Conservation (phyloP, 2,113 vertebrate genomes). For the Ageneiosus marmoratus region DNA sequence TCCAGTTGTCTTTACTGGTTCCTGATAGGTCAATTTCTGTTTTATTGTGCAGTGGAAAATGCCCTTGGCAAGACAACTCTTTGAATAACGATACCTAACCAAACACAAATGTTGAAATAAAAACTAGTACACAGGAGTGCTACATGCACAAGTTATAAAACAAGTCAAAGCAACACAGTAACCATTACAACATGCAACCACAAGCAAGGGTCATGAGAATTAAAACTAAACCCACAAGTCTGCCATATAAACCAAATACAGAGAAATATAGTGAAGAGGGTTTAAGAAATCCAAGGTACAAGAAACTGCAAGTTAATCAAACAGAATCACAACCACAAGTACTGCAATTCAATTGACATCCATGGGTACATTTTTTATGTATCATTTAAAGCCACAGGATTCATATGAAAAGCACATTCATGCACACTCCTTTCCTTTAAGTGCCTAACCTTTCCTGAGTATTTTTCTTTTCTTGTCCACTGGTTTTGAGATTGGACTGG, state of each 20-base stretch:
- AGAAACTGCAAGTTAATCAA: background rate
- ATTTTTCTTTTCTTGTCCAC: constrained; percentile 44
- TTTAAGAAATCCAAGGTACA: background rate
- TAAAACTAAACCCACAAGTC: background rate
- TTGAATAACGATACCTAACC: background rate
- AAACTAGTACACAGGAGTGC: background rate
- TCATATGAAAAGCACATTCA: background rate
- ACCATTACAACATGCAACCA: background rate
- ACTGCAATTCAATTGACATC: background rate
- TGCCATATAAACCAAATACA: background rate
- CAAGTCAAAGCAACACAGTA: background rate
- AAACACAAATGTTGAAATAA: background rate
- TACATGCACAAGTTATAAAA: background rate
- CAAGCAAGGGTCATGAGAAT: background rate
- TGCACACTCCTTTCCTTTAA: constrained; percentile 5
- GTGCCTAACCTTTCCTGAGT: constrained; percentile 64
- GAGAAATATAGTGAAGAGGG: background rate
- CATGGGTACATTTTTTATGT: background rate
- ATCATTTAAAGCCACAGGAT: background rate
- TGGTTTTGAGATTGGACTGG: constrained; percentile 47
- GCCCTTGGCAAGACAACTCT: background rate
- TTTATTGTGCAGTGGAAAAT: background rate
- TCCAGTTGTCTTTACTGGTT: background rate
- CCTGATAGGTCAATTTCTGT: background rate
- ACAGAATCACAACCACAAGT: background rate